Percentiles rank a stretch among this genome's conserved stretches.
phyloP scores from a whole-genome alignment of 2,888 invertebrate species.

The Eurois occulta region DNA sequence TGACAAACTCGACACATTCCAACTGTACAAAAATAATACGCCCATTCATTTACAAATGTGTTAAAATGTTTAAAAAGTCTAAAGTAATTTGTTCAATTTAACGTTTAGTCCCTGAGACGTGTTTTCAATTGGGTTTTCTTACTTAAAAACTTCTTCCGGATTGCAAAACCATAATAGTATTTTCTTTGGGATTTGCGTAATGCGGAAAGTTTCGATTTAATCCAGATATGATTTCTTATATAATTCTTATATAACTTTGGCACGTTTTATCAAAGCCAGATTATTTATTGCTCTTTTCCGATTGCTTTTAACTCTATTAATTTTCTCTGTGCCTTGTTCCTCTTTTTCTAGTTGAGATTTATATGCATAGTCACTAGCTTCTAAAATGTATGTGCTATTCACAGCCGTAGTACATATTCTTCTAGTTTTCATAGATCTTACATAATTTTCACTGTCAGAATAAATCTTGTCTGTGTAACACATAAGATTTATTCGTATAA shows the following conservation, averaged over 20 bases:
- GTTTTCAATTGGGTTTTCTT: slow-evolving; percentile 29
- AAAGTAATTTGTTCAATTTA: slow-evolving; percentile 36
- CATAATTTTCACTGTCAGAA: neutral
- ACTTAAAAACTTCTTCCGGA: slow-evolving; percentile 34
- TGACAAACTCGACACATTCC: slow-evolving; percentile 69
- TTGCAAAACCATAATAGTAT: slow-evolving; percentile 36
- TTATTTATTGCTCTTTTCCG: neutral
- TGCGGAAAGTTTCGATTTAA: slow-evolving; percentile 31
- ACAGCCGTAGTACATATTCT: neutral
- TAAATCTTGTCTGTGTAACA: neutral
- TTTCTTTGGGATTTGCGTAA: slow-evolving; percentile 47
- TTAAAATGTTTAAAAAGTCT: slow-evolving; percentile 34
- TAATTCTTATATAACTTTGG: slow-evolving; percentile 30
- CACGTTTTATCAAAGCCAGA: slow-evolving; percentile 4
- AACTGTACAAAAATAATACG: slow-evolving; percentile 53
- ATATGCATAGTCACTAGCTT: neutral
- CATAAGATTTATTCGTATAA: neutral
- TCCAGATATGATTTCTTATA: slow-evolving; percentile 30
- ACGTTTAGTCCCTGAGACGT: slow-evolving; percentile 17
- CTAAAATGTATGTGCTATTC: neutral
- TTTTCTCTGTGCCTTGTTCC: neutral
- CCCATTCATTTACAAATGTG: slow-evolving; percentile 40
- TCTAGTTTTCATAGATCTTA: neutral
- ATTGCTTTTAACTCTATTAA: neutral
- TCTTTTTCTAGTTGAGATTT: neutral